Conservation (phyloP, 2,113 vertebrate species). For the Thunnus maccoyii region DNA sequence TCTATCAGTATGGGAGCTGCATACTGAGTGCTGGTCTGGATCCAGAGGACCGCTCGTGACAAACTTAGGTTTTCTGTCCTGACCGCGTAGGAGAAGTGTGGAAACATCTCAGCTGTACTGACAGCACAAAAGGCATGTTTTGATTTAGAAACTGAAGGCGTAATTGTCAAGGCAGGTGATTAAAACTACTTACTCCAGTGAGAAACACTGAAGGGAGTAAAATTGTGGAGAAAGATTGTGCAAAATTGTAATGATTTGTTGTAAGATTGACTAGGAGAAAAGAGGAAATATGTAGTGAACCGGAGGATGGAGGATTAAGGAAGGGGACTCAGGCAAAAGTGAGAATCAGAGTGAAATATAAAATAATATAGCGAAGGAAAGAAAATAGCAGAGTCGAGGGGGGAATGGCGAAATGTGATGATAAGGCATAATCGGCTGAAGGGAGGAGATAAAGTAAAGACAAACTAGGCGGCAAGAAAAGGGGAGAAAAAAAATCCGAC, state of each 20-base stretch:
- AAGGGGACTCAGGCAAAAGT: background rate
- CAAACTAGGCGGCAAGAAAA: slow-evolving; percentile 18
- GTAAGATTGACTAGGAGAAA: background rate
- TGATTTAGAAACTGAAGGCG: slow-evolving; percentile 18
- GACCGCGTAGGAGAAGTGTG: background rate
- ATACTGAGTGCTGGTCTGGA: slow-evolving; percentile 56
- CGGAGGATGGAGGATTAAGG: background rate
- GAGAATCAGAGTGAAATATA: slow-evolving; percentile 16
- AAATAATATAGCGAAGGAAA: slow-evolving; percentile 18
- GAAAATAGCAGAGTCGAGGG: slow-evolving; percentile 16
- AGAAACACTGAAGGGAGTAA: background rate
- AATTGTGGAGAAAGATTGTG: background rate
- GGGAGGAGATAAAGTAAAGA: slow-evolving; percentile 39
- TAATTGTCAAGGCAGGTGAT: slow-evolving; percentile 18
- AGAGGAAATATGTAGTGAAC: background rate
- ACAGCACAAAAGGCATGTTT: background rate
- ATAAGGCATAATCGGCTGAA: slow-evolving; percentile 27
- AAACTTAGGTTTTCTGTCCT: slow-evolving; percentile 35
- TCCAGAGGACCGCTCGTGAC: slow-evolving; percentile 51
- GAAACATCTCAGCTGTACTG: slow-evolving; percentile 6
- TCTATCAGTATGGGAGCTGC: slow-evolving; percentile 43
- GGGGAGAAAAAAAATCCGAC: background rate
- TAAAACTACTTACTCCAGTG: background rate
- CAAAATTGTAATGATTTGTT: background rate
- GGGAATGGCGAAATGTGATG: slow-evolving; percentile 22